Evolutionary conservation across 2,797 vertebrate genomes (phyloP).

Genomic region (Pyrocephalus nanus): DNA sequence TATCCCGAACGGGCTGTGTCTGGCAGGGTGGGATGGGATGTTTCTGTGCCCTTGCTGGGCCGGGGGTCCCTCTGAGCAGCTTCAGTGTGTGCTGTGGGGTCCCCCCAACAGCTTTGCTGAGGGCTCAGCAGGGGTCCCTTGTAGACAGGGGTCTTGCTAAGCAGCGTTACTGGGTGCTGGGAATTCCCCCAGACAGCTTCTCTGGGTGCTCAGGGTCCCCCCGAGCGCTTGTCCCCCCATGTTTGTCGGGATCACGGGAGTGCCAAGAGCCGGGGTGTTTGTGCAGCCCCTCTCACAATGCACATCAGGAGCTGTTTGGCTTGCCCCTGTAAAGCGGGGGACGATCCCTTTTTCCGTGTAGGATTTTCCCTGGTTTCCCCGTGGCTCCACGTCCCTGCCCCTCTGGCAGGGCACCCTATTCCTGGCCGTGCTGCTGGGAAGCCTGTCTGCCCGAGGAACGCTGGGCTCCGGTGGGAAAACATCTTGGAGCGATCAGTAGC

Average conservation of each 20-base stretch:
- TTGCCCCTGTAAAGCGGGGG: background rate
- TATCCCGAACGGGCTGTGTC: fast-evolving
- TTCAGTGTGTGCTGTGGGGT: background rate
- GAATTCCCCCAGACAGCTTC: background rate
- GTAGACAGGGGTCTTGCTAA: too few species aligned
- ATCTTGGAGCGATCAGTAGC: constrained; percentile 67
- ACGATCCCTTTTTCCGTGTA: background rate
- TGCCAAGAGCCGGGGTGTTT: fast-evolving
- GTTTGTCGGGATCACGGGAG: fast-evolving
- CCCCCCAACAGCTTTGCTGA: background rate
- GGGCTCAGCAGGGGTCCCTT: background rate
- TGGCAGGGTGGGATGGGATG: fast-evolving
- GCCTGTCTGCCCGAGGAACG: background rate
- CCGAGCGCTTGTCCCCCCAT: fast-evolving
- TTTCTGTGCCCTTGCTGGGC: background rate
- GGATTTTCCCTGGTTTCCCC: background rate
- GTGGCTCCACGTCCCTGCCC: background rate
- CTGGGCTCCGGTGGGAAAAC: constrained; percentile 35
- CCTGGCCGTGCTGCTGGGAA: background rate
- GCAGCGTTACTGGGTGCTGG: background rate
- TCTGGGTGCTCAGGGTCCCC: too few species aligned
- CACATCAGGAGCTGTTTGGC: fast-evolving
- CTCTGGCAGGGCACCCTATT: background rate
- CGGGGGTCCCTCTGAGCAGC: background rate
- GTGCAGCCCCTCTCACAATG: fast-evolving